phyloP scores from a whole-genome alignment of 2,113 vertebrate species.

The Himantopus leucocephalus region DNA sequence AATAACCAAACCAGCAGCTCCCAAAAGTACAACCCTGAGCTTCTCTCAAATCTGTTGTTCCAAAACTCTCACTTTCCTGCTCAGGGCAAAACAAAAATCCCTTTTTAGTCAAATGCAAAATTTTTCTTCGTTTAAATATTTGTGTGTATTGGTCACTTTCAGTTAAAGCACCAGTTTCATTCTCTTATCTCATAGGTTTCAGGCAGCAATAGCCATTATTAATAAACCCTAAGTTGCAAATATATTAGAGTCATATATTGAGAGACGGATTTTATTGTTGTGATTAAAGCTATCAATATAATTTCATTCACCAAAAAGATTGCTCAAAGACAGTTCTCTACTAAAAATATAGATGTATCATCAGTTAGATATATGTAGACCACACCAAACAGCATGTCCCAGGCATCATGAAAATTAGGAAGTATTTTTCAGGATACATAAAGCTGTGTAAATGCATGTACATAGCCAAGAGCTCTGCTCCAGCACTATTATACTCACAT shows the following conservation, averaged over 20 bases:
- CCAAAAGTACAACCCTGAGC: not conserved
- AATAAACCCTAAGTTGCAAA: not conserved
- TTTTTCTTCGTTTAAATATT: not conserved
- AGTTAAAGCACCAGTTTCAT: not conserved
- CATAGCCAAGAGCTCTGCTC: not conserved
- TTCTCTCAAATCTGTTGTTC: not conserved
- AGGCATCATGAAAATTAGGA: not conserved
- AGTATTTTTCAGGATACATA: not conserved
- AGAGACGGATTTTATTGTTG: not conserved
- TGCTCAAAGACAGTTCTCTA: not conserved
- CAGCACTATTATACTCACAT: not conserved
- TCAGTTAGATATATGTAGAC: not conserved
- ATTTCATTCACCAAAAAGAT: not conserved
- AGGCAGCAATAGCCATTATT: not conserved
- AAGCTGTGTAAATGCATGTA: not conserved
- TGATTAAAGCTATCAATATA: not conserved
- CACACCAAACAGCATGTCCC: not conserved
- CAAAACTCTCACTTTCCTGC: not conserved
- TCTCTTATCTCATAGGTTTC: not conserved
- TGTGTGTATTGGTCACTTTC: not conserved
- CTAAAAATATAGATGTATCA: not conserved
- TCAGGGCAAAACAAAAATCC: fast-evolving
- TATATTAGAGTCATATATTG: not conserved
- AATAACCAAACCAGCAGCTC: not conserved
- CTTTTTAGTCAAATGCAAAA: not conserved